A percentile compares a stretch with the other conserved stretches of the same genome.
These are phyloP conservation scores for Frankliniella fusca DNA, from an alignment of 2,888 invertebrate species.

Conservation along the genomic window DNA sequence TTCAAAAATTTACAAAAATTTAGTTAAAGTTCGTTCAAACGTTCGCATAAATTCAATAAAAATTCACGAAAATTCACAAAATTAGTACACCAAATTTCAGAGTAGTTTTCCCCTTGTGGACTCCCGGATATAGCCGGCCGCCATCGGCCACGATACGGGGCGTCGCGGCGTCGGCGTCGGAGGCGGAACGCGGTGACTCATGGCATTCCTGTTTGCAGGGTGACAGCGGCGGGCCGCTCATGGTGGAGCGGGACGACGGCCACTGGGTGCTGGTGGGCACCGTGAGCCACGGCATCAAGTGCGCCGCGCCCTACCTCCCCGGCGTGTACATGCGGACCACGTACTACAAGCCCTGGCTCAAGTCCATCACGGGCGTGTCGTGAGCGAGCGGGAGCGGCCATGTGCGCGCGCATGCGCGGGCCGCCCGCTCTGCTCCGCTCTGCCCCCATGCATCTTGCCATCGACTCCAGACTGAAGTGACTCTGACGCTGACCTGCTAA, in stretches of 20 bases:
- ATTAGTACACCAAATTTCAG: too few relatives aligned
- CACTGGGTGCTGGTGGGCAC: slow-evolving; percentile 85
- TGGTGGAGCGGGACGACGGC: slow-evolving; percentile 76
- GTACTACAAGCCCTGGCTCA: slow-evolving; percentile 86
- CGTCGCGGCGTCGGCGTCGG: too few relatives aligned
- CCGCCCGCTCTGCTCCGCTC: neutral
- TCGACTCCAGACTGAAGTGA: neutral
- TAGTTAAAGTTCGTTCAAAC: neutral
- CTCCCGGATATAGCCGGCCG: neutral
- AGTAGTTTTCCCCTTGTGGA: too few relatives aligned
- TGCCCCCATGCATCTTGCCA: neutral
- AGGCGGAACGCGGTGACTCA: neutral
- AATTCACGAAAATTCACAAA: too few relatives aligned
- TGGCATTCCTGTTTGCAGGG: slow-evolving; percentile 57
- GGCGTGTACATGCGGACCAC: slow-evolving; percentile 93
- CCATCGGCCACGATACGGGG: too few relatives aligned
- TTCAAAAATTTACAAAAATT: too few relatives aligned
- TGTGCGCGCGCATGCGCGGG: neutral
- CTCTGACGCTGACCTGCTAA: neutral
- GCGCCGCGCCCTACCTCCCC: slow-evolving; percentile 85
- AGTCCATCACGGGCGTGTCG: slow-evolving; percentile 71
- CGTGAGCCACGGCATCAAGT: slow-evolving; percentile 92
- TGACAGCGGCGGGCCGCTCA: slow-evolving; percentile 87
- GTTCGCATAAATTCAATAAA: too few relatives aligned
- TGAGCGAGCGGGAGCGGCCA: neutral